Evolutionary conservation across 30 jellyfish, hydroid and myxozoan species (phyloP), one percentile per base, ranked within the genome.

Genomic region (Cassiopea xamachana): DNA sequence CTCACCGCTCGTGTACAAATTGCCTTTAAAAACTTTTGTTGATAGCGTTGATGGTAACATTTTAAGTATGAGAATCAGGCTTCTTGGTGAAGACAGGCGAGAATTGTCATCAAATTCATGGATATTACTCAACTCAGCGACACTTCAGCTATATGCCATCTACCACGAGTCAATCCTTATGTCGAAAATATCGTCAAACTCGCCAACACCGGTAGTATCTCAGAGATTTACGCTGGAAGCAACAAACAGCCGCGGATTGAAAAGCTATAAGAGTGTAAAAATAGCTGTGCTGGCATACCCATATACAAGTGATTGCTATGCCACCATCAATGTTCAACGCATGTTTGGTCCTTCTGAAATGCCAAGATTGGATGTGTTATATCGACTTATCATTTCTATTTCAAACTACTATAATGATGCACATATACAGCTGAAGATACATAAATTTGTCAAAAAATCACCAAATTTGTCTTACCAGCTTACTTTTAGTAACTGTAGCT

Each of bases 91-190:
- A 15, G 60, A 80, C 44, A 92, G 83, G 8, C 45, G 49, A n/a
- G 60, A 14, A 48, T 15, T 94, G 75, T 46, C 96, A 2, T 48
- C 92, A 60, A 84, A 87, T 47, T 88, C 96, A 46, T 94, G 98
- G 98, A 59, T 94, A n/a, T 97, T 90, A 48, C 91, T 94, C 48
- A 77, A 90, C 88, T 17, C 98, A 1, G 94, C 97, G 2, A 45
- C 98, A 16, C 77, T 88, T 82, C 81, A 86, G 60, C 27, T 88
- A 9, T 88, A 78, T 67, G 97, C 97, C 19, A 88, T 93, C 1
- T 81, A 76, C 47, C 90, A 95, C 17, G 58, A 75, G 61, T 73
- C 92, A 19, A 18, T 17, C 55, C 47, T 46, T 1, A 7, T 73
- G 68, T 9, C 79, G 49, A 44, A 16, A 1, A 5, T 83, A 44